A percentile compares a stretch with the other conserved stretches of the same genome.
Evolutionary conservation across 2,113 vertebrate species (phyloP).

Genomic region (Bettongia penicillata): DNA sequence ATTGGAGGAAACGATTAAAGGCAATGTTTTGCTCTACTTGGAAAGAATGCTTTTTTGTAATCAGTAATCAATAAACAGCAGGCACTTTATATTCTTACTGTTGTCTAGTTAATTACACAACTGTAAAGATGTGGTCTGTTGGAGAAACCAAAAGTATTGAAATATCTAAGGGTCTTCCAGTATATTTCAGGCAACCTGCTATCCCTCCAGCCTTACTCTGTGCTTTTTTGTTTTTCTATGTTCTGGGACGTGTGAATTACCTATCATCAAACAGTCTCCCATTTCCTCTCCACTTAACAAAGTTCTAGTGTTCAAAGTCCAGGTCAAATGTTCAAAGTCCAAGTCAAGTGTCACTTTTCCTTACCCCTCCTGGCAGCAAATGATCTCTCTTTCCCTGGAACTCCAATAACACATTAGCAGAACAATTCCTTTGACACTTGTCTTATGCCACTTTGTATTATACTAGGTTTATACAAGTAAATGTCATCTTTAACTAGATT

Average conservation of each 20-base stretch:
- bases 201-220: background rate
- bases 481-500: background rate
- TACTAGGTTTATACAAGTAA: background rate
- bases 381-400: background rate
- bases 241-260: background rate
- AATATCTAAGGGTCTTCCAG: background rate
- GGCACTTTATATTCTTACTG: background rate
- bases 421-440: background rate
- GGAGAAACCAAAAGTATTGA: background rate
- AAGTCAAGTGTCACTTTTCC: background rate
- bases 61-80: background rate
- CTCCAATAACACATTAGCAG: background rate
- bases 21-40: background rate
- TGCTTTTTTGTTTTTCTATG: background rate
- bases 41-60: background rate
- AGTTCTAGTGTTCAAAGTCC: constrained; percentile 1
- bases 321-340: background rate
- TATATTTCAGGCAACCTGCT: background rate
- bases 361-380: background rate
- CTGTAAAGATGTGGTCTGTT: background rate
- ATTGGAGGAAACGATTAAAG: background rate
- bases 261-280: background rate
- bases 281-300: background rate
- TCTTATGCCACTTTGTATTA: background rate
- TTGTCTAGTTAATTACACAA: background rate